phyloP scores from a whole-genome alignment of 2,113 vertebrate species.

The Strix aluco region DNA sequence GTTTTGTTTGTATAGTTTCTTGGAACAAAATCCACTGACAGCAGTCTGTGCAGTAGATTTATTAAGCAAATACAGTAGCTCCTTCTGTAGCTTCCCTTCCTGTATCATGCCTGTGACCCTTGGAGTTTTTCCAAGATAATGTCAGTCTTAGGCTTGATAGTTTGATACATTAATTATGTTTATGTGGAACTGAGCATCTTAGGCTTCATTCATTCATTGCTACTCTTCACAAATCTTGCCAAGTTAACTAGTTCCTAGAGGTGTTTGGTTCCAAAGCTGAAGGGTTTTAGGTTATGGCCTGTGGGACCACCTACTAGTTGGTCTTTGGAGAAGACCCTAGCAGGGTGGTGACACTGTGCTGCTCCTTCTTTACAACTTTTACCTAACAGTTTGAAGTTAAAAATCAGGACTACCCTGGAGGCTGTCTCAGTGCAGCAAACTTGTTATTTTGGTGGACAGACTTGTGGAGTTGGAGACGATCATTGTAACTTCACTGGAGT shows the following conservation, averaged over 20 bases:
- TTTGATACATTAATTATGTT: slow-evolving; percentile 40
- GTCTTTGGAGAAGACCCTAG: background rate
- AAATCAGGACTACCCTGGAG: background rate
- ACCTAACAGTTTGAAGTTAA: background rate
- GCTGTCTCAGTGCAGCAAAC: background rate
- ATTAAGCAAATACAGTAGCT: slow-evolving; percentile 45
- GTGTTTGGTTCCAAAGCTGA: background rate
- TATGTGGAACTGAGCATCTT: background rate
- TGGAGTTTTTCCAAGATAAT: slow-evolving; percentile 50
- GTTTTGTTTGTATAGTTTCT: slow-evolving; percentile 57
- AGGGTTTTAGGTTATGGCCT: background rate
- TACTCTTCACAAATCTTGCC: background rate
- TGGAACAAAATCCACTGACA: slow-evolving; percentile 42
- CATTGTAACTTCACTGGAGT: background rate
- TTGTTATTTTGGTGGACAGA: background rate
- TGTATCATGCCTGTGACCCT: slow-evolving; percentile 23
- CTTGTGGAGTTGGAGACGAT: background rate
- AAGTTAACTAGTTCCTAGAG: background rate
- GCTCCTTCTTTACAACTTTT: background rate
- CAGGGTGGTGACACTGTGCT: background rate
- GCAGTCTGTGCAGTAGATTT: slow-evolving; percentile 22
- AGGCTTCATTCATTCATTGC: background rate
- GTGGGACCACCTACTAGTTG: background rate
- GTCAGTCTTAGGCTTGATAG: slow-evolving; percentile 29
- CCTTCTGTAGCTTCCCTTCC: slow-evolving; percentile 42